These are phyloP conservation scores for Eleginops maclovinus DNA, from an alignment of 2,113 vertebrate genomes.

Conservation along the genomic window DNA sequence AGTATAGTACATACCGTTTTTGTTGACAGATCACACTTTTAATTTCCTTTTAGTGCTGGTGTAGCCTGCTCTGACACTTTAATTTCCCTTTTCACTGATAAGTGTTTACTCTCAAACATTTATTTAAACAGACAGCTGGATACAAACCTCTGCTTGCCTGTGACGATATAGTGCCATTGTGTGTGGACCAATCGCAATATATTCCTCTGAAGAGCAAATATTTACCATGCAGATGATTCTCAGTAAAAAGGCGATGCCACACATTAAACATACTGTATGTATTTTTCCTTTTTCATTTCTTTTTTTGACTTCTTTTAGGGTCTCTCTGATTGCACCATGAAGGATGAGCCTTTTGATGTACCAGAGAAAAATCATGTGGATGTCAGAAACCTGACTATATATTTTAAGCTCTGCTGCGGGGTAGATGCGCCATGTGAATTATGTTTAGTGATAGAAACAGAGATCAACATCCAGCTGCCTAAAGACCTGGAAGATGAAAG, in stretches of 20 bases:
- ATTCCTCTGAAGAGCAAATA: constrained; percentile 6
- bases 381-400: constrained; percentile 56
- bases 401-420: constrained; percentile 81
- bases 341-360: neutral
- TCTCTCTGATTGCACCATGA: constrained; percentile 70
- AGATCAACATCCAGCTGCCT: constrained; percentile 58
- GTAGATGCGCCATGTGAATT: constrained; percentile 68
- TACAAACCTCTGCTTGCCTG: neutral
- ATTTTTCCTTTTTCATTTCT: neutral
- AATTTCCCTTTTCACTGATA: constrained; percentile 36
- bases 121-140: constrained; percentile 6
- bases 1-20: neutral
- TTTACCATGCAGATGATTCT: constrained; percentile 2
- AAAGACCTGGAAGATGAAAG: constrained; percentile 6
- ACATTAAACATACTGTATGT: neutral
- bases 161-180: neutral
- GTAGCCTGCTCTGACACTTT: constrained; percentile 4
- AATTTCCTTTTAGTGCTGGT: constrained; percentile 46
- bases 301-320: constrained; percentile 41
- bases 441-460: constrained; percentile 82
- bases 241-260: neutral
- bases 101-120: constrained; percentile 33
- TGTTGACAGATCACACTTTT: constrained; percentile 33
- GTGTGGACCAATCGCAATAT: neutral
- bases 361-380: constrained; percentile 40